Conservation (phyloP, 2,113 vertebrate species). For the Bufo bufo region DNA sequence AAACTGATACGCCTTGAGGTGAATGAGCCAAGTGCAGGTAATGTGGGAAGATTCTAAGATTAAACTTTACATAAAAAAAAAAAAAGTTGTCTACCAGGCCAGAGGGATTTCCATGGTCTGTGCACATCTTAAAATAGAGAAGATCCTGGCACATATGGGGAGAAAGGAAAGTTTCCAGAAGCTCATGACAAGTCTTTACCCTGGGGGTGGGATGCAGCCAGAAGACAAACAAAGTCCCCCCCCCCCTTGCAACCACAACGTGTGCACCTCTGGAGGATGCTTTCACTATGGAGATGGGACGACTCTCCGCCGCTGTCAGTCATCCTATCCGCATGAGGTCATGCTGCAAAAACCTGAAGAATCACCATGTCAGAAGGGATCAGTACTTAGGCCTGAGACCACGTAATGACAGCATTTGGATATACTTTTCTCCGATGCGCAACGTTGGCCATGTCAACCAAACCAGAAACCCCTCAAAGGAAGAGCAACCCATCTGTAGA, state of each 20-base stretch:
- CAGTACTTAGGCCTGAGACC: neutral
- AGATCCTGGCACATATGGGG: neutral
- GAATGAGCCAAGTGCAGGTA: neutral
- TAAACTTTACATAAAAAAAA: neutral
- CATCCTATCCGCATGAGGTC: neutral
- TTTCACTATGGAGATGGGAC: conserved; percentile 33
- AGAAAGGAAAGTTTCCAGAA: neutral
- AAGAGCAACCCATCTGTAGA: too few species aligned
- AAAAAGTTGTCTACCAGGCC: neutral
- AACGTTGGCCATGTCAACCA: too few species aligned
- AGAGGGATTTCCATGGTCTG: neutral
- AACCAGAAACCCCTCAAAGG: too few species aligned
- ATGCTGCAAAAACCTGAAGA: neutral
- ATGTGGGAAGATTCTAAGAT: neutral
- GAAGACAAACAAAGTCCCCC: neutral
- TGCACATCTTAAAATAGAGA: neutral
- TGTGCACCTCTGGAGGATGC: conserved; percentile 23
- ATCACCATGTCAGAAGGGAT: neutral
- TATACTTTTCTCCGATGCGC: neutral
- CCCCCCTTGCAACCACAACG: neutral
- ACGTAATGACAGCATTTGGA: neutral
- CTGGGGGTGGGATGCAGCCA: neutral
- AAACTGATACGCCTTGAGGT: neutral
- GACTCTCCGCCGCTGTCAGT: neutral
- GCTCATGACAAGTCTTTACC: neutral